Base-by-base conservation (phyloP, 2,797 vertebrate species). In the Melanotaenia trifasciata region DNA sequence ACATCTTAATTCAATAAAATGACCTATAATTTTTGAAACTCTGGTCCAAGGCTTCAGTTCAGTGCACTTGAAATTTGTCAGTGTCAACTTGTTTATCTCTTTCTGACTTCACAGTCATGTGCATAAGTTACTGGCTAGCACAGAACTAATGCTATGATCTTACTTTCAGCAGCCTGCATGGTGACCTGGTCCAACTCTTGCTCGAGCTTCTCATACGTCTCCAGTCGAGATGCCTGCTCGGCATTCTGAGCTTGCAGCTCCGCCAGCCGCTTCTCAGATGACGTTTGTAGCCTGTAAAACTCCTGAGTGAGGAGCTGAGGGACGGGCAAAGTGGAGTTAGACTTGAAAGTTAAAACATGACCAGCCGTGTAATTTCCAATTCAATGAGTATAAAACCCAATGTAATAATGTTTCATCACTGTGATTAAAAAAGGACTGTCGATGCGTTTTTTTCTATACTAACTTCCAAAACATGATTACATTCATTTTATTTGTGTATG, bases 141-240 rank as follows among this genome's bases (percentile, higher is more conserved):
- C 33, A 36, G 71, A 58, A 26, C 54, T 20, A 24, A 45, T 24
- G 40, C 11, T 20, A 5, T 13, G 38, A 18, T 61, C 94, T 94
- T 95, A 98, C 98, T 95, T 92, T 99, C 97, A 40, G 97, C 98
- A 36, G 97, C 96, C 89, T 99, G 98, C 94, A 99, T 93, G 90
- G 98, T 97, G 90, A 99, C 95, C 68, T 97, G 96, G 81, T 99
- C 98, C 78, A 99, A 92, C 78, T 99, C 98, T 80, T 96, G 95
- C 89, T 99, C 98, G 53, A 99, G 85, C 81, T 95, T 96, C 90
- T 99, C 97, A 0, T 99, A 99, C 10, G 95, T 96, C 90, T 97
- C 94, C 68, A 99, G 93, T 50, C 95, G 95, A 59, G 95, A 92
- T 13, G 95, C 95, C 87, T 94, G 94, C 72, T 99, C 97, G 12